Percentiles rank a stretch among this genome's conserved stretches.
Conservation (phyloP, 2,888 invertebrate species). For the Clanis bilineata region DNA sequence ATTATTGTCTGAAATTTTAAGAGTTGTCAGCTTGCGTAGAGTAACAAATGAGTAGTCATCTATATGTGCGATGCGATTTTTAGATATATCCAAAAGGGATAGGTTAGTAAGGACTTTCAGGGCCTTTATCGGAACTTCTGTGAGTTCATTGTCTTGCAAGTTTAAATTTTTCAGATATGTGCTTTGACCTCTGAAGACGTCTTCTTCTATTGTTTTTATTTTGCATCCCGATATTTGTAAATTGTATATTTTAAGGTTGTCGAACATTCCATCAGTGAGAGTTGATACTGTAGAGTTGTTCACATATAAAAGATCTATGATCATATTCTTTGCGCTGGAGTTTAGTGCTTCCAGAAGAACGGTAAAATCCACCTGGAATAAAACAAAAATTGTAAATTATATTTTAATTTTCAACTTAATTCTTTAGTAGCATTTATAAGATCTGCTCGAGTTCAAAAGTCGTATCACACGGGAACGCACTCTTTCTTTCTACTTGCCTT, state of each 20-base stretch:
- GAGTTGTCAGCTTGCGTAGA: constrained; percentile 87
- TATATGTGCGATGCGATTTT: constrained; percentile 88
- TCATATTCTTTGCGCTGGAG: constrained; percentile 84
- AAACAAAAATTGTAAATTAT: background rate
- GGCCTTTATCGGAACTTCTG: constrained; percentile 89
- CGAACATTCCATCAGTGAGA: constrained; percentile 86
- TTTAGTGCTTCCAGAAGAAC: constrained; percentile 88
- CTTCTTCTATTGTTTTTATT: constrained; percentile 86
- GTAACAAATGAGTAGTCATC: constrained; percentile 89
- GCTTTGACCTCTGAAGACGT: constrained; percentile 93
- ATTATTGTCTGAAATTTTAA: constrained; percentile 94
- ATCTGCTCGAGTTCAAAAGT: too few relatives aligned
- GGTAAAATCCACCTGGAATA: constrained; percentile 86
- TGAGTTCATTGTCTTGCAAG: constrained; percentile 91
- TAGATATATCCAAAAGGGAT: constrained; percentile 91
- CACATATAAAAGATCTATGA: constrained; percentile 92
- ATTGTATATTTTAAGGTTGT: constrained; percentile 88
- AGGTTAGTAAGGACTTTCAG: constrained; percentile 86
- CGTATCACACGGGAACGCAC: too few relatives aligned
- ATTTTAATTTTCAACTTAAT: too few relatives aligned
- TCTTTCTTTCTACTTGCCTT: too few relatives aligned
- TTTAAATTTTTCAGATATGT: constrained; percentile 90
- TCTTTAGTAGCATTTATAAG: too few relatives aligned
- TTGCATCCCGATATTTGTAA: constrained; percentile 92
- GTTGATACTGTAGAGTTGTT: constrained; percentile 91